Evolutionary conservation across 1,140 invertebrate species (phyloP).

Genomic region (Cyrtorhinus lividipennis): DNA sequence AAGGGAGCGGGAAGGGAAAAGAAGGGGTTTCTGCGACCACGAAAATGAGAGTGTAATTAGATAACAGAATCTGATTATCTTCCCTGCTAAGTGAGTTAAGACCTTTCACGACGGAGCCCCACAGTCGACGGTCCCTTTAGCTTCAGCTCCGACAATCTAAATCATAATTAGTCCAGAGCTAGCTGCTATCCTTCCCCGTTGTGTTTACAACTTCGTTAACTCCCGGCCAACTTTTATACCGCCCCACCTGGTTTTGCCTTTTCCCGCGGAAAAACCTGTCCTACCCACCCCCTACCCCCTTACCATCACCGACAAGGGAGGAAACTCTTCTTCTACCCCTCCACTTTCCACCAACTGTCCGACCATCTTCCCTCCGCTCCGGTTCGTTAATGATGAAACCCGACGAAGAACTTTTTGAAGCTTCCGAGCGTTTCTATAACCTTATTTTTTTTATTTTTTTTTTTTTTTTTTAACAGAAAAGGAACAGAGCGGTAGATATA

Average conservation of each 20-base stretch:
- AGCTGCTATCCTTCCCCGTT: not conserved
- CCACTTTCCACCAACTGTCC: not conserved
- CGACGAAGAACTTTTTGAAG: not conserved
- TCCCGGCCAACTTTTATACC: not conserved
- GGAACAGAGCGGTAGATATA: not conserved
- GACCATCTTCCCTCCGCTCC: no score
- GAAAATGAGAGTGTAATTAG: slow-evolving; percentile 5
- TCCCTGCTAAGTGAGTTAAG: not conserved
- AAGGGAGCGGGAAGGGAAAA: no score
- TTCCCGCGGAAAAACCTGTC: not conserved
- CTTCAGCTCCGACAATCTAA: not conserved
- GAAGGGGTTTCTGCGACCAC: not conserved
- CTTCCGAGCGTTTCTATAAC: not conserved
- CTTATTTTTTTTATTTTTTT: not conserved
- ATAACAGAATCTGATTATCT: slow-evolving; percentile 5
- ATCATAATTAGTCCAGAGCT: slow-evolving; percentile 10
- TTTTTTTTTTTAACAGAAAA: no score
- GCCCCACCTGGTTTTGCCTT: not conserved
- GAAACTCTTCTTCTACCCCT: not conserved
- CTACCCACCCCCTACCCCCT: not conserved
- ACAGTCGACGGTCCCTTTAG: not conserved
- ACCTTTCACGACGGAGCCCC: not conserved
- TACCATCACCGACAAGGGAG: no score
- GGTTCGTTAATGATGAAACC: slow-evolving; percentile 3
- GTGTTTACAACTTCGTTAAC: slow-evolving; percentile 8